Percentiles rank a stretch among this genome's conserved stretches.
phyloP scores from a whole-genome alignment of 2,888 invertebrate genomes.

The Drosophila heteroneura region DNA sequence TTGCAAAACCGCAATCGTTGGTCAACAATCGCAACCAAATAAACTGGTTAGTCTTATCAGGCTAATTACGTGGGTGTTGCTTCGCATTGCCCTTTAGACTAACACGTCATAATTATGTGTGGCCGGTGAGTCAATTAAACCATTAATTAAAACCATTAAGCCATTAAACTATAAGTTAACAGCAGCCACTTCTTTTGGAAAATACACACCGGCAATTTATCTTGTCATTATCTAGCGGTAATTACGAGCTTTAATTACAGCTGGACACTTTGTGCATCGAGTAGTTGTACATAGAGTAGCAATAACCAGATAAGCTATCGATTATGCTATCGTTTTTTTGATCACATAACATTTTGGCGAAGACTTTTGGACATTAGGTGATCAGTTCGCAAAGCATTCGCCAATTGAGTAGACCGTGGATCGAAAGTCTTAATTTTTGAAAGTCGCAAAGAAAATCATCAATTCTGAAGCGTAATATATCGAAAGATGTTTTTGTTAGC shows the following conservation, averaged over 20 bases:
- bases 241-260: slow-evolving; percentile 14
- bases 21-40: slow-evolving; percentile 1
- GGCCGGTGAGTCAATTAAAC: slow-evolving; percentile 43
- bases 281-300: slow-evolving; percentile 1
- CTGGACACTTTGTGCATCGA: background rate
- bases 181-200: background rate
- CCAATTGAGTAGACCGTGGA: slow-evolving; percentile 23
- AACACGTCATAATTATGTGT: slow-evolving; percentile 52
- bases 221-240: slow-evolving; percentile 33
- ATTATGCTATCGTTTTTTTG: slow-evolving; percentile 45
- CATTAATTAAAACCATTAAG: slow-evolving; percentile 3
- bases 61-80: background rate
- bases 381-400: slow-evolving; percentile 24
- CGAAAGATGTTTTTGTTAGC: slow-evolving; percentile 74
- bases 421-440: background rate
- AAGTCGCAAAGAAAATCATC: background rate
- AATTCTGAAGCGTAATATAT: background rate
- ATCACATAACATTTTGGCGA: slow-evolving; percentile 23
- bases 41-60: slow-evolving; percentile 33
- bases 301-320: slow-evolving; percentile 59
- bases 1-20: background rate
- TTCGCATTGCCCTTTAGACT: slow-evolving; percentile 47
- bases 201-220: slow-evolving; percentile 25
- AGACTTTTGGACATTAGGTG: slow-evolving; percentile 19
- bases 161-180: background rate